Conservation (phyloP, 1,140 invertebrate species). For the Parapsyche elsis region DNA sequence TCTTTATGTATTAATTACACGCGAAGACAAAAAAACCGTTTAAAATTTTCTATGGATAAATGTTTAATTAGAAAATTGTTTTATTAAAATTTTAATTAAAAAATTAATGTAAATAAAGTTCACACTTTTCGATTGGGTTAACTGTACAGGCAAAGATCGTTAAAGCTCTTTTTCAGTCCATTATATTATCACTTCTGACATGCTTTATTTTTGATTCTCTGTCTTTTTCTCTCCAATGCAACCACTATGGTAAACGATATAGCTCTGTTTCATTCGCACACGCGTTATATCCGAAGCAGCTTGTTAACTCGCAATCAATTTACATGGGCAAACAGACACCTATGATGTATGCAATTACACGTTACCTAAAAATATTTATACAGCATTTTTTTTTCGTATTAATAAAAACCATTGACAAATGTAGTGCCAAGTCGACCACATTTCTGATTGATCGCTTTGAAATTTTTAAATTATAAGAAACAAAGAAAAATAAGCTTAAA, state of each 20-base stretch:
- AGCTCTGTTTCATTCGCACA: conserved; percentile 31
- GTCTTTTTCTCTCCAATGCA: conserved; percentile 15
- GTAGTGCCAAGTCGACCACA: not conserved
- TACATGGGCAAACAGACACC: conserved; percentile 44
- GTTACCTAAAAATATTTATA: conserved; percentile 33
- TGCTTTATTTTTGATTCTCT: conserved; percentile 39
- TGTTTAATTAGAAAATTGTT: not conserved
- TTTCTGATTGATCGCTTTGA: too few species aligned
- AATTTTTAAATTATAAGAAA: too few species aligned
- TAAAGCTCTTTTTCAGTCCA: conserved; percentile 53
- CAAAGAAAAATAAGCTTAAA: too few species aligned
- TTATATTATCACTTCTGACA: conserved; percentile 50
- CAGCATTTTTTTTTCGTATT: conserved; percentile 18
- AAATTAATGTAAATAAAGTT: not conserved
- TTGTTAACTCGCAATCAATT: conserved; percentile 55
- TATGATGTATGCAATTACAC: conserved; percentile 49
- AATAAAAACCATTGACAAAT: not conserved
- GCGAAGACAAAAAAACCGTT: too few species aligned
- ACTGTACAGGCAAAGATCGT: conserved; percentile 48
- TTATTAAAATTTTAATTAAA: not conserved
- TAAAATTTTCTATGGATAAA: not conserved
- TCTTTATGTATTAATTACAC: not conserved
- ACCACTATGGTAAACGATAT: not conserved
- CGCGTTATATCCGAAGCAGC: conserved; percentile 46
- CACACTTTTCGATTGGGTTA: conserved; percentile 20